Evolutionary conservation across 2,888 invertebrate species (phyloP).

Genomic region (Ochropleura plecta): DNA sequence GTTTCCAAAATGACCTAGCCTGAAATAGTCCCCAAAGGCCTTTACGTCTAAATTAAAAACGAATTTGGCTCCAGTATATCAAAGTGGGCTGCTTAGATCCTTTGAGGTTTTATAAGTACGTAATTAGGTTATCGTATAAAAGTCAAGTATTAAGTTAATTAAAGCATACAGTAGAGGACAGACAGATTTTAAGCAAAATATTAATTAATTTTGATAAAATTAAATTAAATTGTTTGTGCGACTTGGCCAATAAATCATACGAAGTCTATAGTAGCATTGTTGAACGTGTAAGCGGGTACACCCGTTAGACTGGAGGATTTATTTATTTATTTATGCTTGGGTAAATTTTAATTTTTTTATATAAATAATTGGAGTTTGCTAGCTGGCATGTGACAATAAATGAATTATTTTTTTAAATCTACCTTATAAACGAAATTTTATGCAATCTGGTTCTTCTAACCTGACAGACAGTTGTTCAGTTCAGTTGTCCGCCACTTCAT

Average conservation of each 20-base stretch:
- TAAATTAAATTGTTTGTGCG: background rate
- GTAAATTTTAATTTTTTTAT: too few relatives aligned
- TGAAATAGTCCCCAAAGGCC: background rate
- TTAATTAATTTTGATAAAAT: background rate
- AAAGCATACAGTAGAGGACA: constrained; percentile 7
- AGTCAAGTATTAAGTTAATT: constrained; percentile 24
- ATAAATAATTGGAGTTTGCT: too few relatives aligned
- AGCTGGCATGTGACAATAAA: too few relatives aligned
- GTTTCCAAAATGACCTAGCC: background rate
- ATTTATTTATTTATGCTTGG: too few relatives aligned
- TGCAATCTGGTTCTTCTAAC: too few relatives aligned
- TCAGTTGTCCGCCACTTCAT: too few relatives aligned
- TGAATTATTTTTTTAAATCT: too few relatives aligned
- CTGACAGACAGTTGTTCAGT: too few relatives aligned
- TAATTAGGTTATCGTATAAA: constrained; percentile 29
- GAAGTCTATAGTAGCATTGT: background rate
- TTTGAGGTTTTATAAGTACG: constrained; percentile 16
- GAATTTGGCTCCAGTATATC: background rate
- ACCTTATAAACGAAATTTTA: too few relatives aligned
- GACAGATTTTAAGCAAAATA: constrained; percentile 12
- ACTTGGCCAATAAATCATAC: background rate
- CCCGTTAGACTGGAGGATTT: too few relatives aligned
- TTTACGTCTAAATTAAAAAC: background rate
- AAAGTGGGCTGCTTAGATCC: constrained; percentile 1
- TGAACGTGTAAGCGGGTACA: too few relatives aligned